A percentile compares a stretch with the other conserved stretches of the same genome.
phyloP scores from a whole-genome alignment of 2,797 vertebrate genomes.

The Microchirus variegatus region DNA sequence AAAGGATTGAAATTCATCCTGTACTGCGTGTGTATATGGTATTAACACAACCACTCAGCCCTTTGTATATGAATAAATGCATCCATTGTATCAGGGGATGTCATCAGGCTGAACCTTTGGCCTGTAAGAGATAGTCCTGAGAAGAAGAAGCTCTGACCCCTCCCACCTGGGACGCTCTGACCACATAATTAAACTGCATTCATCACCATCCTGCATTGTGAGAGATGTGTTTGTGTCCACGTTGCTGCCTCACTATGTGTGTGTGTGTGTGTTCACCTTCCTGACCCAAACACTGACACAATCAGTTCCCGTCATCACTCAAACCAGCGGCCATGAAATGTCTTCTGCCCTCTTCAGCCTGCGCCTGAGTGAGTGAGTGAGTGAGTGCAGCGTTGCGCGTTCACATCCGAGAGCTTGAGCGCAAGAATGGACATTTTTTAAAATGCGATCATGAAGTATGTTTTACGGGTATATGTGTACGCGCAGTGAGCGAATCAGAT shows the following conservation, averaged over 20 bases:
- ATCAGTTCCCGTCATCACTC: conserved; percentile 66
- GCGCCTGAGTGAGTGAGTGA: conserved; percentile 10
- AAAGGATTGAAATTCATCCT: no score
- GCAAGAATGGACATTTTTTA: conserved; percentile 1
- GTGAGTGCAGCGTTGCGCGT: background rate
- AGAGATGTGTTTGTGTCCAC: conserved; percentile 11
- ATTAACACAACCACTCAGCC: no score
- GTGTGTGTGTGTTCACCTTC: conserved; percentile 32
- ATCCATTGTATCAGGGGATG: conserved; percentile 46
- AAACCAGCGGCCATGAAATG: conserved; percentile 55
- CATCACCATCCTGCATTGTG: conserved; percentile 46
- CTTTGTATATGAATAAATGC: conserved; percentile 49
- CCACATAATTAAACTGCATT: conserved; percentile 60
- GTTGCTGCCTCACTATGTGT: conserved; percentile 1
- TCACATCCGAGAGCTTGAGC: background rate
- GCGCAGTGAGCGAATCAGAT: conserved; percentile 35
- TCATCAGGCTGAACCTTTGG: conserved; percentile 43
- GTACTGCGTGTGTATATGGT: no score
- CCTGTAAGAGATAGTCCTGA: conserved; percentile 78
- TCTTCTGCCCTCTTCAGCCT: conserved; percentile 34
- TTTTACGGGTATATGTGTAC: background rate
- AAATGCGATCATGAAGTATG: no score
- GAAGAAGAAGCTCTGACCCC: conserved; percentile 70
- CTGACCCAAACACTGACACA: conserved; percentile 44
- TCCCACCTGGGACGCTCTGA: conserved; percentile 54